A percentile compares a stretch with the other conserved stretches of the same genome.
Evolutionary conservation across 2,888 invertebrate species (phyloP).

Genomic region (Slavum lentiscoides): DNA sequence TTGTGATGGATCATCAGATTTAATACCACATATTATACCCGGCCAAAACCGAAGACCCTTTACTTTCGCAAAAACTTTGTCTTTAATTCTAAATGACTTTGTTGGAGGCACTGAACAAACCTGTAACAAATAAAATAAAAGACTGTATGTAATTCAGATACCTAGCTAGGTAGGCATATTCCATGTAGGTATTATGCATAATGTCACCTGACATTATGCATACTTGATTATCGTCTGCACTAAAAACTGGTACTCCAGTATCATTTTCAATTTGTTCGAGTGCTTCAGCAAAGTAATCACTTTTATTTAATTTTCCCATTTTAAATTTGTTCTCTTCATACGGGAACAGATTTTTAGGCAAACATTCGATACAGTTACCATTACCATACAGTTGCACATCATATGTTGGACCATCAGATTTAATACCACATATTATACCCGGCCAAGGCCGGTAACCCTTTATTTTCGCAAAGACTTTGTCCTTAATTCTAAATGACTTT

Average conservation of each 20-base stretch:
- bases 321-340: slow-evolving; percentile 80
- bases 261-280: slow-evolving; percentile 84
- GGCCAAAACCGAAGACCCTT: slow-evolving; percentile 98
- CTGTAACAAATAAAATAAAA: background rate
- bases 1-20: slow-evolving; percentile 67
- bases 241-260: background rate
- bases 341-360: slow-evolving; percentile 81
- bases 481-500: slow-evolving; percentile 58
- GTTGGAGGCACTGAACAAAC: slow-evolving; percentile 6
- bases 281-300: slow-evolving; percentile 81
- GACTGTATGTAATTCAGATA: too few species aligned
- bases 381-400: slow-evolving; percentile 93
- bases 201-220: too few species aligned
- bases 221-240: too few species aligned
- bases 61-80: slow-evolving; percentile 94
- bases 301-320: slow-evolving; percentile 71
- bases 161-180: too few species aligned
- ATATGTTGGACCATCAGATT: slow-evolving; percentile 67
- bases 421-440: slow-evolving; percentile 63
- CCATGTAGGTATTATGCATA: too few species aligned
- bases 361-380: slow-evolving; percentile 81
- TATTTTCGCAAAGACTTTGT: slow-evolving; percentile 94
- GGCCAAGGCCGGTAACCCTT: slow-evolving; percentile 96
- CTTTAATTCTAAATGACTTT: slow-evolving; percentile 58
- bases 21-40: slow-evolving; percentile 67